A percentile compares a stretch with the other conserved stretches of the same genome.
These are phyloP conservation scores for Amia ocellicauda DNA, from an alignment of 2,113 vertebrate species.

Conservation along the genomic window DNA sequence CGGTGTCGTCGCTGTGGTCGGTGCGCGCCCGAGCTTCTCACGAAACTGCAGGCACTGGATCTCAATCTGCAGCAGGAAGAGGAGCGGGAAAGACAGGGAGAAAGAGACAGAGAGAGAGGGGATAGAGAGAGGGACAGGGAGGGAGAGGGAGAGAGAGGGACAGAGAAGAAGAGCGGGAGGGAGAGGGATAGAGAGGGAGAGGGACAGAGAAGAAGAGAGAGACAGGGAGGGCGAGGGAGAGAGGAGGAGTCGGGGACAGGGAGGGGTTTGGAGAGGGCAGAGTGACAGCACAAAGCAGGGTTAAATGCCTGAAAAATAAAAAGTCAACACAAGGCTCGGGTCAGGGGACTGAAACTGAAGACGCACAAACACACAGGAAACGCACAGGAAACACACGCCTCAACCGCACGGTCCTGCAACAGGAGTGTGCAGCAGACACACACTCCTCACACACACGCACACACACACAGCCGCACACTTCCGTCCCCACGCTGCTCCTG, in stretches of 20 bases:
- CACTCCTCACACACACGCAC: too few relatives aligned
- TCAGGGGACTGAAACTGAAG: slow-evolving; percentile 39
- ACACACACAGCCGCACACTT: neutral
- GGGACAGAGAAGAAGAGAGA: slow-evolving; percentile 18
- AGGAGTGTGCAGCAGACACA: too few relatives aligned
- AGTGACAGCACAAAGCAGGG: slow-evolving; percentile 85
- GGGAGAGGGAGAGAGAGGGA: slow-evolving; percentile 31
- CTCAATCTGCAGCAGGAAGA: slow-evolving; percentile 90
- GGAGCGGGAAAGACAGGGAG: slow-evolving; percentile 42
- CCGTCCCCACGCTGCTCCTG: neutral
- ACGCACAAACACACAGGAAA: neutral
- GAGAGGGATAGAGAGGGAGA: slow-evolving; percentile 48
- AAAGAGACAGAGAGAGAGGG: slow-evolving; percentile 8
- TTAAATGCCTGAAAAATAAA: slow-evolving; percentile 99
- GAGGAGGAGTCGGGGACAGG: slow-evolving; percentile 37
- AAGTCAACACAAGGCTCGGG: slow-evolving; percentile 60
- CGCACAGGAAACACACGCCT: neutral
- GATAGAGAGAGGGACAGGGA: slow-evolving; percentile 24
- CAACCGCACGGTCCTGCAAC: neutral
- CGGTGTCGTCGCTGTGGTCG: slow-evolving; percentile 82
- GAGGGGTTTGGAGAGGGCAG: slow-evolving; percentile 58
- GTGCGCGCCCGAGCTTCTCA: slow-evolving; percentile 81
- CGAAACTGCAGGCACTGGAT: slow-evolving; percentile 84
- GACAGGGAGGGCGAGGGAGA: slow-evolving; percentile 15
- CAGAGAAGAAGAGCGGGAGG: slow-evolving; percentile 37